Evolutionary conservation across 2,113 vertebrate species (phyloP).

Genomic region (Ptilonorhynchus violaceus): DNA sequence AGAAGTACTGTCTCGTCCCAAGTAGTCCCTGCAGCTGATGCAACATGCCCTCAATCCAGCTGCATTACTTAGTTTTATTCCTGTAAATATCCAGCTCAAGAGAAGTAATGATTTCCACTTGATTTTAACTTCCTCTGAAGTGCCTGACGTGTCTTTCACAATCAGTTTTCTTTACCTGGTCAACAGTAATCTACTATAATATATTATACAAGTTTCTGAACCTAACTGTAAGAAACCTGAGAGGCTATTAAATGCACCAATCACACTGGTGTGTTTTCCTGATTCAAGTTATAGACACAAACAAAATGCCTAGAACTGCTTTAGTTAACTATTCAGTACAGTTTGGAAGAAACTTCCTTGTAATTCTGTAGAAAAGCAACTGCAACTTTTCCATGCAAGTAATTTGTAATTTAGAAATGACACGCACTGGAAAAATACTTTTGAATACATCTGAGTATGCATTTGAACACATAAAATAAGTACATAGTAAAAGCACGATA

Average conservation of each 20-base stretch:
- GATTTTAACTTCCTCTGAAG: not conserved
- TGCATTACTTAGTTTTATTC: not conserved
- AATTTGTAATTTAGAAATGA: not conserved
- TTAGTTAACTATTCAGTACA: not conserved
- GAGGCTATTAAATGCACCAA: not conserved
- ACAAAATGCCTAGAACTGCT: not conserved
- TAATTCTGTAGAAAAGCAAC: not conserved
- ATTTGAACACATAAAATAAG: not conserved
- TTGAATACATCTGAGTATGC: accelerated
- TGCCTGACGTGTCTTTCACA: accelerated
- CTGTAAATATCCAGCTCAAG: not conserved
- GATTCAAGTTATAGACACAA: not conserved
- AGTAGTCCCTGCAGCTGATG: not conserved
- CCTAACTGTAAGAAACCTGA: not conserved
- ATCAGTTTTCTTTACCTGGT: not conserved
- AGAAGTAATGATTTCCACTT: not conserved
- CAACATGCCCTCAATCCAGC: not conserved
- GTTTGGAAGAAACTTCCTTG: not conserved
- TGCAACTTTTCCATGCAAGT: accelerated
- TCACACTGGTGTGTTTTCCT: not conserved
- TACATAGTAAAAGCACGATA: not conserved
- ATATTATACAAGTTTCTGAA: not conserved
- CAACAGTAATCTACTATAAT: not conserved
- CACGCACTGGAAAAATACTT: not conserved
- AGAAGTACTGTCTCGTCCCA: not conserved